These are phyloP conservation scores for Champsocephalus gunnari DNA, from an alignment of 2,797 vertebrate genomes.

Conservation along the genomic window DNA sequence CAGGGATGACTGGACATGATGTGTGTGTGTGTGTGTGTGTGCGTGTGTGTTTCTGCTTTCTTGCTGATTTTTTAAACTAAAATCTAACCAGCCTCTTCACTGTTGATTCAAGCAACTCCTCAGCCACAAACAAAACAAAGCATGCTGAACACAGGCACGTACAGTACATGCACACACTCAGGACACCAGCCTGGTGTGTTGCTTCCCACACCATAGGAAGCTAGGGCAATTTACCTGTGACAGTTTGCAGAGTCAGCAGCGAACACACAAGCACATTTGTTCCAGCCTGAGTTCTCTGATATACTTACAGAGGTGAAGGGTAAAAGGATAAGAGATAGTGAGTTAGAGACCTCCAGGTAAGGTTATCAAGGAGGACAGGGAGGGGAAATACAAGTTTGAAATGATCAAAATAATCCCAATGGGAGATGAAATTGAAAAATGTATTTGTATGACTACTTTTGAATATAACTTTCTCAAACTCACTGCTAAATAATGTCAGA, in stretches of 20 bases:
- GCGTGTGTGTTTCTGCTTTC: background rate
- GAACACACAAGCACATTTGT: constrained; percentile 31
- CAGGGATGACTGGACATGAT: constrained; percentile 3
- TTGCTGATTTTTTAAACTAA: constrained; percentile 8
- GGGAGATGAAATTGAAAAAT: constrained; percentile 4
- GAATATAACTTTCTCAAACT: background rate
- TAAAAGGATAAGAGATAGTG: constrained; percentile 14
- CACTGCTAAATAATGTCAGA: background rate
- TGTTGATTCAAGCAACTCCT: constrained; percentile 29
- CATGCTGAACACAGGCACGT: constrained; percentile 6
- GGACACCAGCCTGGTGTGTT: constrained; percentile 35
- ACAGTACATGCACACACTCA: constrained; percentile 7
- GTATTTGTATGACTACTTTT: background rate
- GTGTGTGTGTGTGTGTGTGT: too few relatives aligned
- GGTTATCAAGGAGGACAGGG: constrained; percentile 10
- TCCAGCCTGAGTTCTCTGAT: constrained; percentile 13
- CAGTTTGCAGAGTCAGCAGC: constrained; percentile 56
- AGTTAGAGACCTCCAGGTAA: constrained; percentile 3
- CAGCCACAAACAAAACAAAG: constrained; percentile 39
- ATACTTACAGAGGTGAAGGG: constrained; percentile 17
- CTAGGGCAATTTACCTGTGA: constrained; percentile 58
- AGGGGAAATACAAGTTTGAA: constrained; percentile 1
- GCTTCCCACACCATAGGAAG: constrained; percentile 35
- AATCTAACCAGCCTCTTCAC: constrained; percentile 33
- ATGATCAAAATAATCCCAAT: constrained; percentile 2